These are phyloP conservation scores for Apocheima hispidaria DNA, from an alignment of 2,888 invertebrate genomes.

Conservation along the genomic window DNA sequence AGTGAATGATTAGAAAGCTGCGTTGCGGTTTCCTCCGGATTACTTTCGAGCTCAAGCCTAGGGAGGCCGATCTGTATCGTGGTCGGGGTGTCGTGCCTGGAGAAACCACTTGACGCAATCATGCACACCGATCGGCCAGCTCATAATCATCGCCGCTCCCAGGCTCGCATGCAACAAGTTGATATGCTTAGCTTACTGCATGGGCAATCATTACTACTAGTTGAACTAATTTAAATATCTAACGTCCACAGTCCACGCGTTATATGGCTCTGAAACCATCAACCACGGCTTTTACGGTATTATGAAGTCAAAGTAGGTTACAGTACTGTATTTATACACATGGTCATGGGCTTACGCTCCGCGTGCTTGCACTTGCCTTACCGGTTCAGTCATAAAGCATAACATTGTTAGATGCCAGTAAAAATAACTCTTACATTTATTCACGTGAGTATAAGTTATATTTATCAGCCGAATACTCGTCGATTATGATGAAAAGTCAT, in stretches of 20 bases:
- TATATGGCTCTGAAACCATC: conserved; percentile 8
- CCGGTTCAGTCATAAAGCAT: conserved; percentile 13
- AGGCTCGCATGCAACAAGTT: conserved; percentile 35
- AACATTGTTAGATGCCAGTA: too few relatives aligned
- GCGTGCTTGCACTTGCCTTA: conserved; percentile 20
- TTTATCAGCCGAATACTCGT: too few relatives aligned
- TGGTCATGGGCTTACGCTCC: conserved; percentile 12
- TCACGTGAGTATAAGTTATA: too few relatives aligned
- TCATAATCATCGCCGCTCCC: conserved; percentile 29
- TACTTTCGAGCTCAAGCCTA: conserved; percentile 64
- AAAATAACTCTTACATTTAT: background rate
- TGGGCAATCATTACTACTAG: conserved; percentile 35
- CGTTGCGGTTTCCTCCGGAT: conserved; percentile 65
- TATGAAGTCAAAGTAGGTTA: conserved; percentile 33
- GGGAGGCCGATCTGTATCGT: conserved; percentile 35
- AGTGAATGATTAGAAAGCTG: conserved; percentile 68
- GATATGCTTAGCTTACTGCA: conserved; percentile 9
- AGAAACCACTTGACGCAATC: conserved; percentile 69
- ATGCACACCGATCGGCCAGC: conserved; percentile 41
- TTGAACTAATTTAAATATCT: conserved; percentile 23
- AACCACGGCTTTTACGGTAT: conserved; percentile 29
- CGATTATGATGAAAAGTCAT: too few relatives aligned
- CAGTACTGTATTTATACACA: background rate
- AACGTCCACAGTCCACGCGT: conserved; percentile 3
- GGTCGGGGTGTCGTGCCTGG: conserved; percentile 37